Conservation (phyloP, 2,888 invertebrate genomes). For the Xanthorhoe designata region DNA sequence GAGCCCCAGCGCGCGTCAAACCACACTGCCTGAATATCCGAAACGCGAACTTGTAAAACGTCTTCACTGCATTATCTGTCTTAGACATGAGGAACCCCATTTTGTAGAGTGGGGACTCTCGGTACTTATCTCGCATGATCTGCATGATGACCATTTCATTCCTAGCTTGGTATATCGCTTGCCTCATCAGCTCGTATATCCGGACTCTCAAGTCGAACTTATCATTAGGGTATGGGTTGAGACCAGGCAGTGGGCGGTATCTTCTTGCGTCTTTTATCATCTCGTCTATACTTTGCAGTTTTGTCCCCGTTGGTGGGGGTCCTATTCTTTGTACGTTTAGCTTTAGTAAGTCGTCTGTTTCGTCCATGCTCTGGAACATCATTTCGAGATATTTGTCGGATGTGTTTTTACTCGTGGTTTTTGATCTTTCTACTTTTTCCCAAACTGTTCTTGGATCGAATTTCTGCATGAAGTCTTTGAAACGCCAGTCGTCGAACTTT, state of each 20-base stretch:
- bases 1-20: background rate
- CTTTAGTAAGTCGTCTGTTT: conserved; percentile 56
- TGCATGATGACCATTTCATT: conserved; percentile 67
- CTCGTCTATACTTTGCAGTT: conserved; percentile 1
- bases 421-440: conserved; percentile 51
- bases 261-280: conserved; percentile 47
- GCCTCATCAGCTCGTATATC: conserved; percentile 64
- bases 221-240: conserved; percentile 36
- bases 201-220: conserved; percentile 48
- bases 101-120: conserved; percentile 54
- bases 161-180: conserved; percentile 63
- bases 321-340: conserved; percentile 51
- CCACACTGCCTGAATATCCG: conserved; percentile 39
- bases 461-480: conserved; percentile 26
- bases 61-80: conserved; percentile 56
- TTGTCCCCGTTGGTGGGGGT: conserved; percentile 41
- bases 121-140: conserved; percentile 47
- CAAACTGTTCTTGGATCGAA: conserved; percentile 49
- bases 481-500: conserved; percentile 9
- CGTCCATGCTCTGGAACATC: conserved; percentile 54
- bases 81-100: conserved; percentile 68
- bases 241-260: conserved; percentile 35
- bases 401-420: conserved; percentile 43
- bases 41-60: conserved; percentile 47
- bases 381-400: conserved; percentile 47